A percentile compares a stretch with the other conserved stretches of the same genome.
Conservation (phyloP, 1,140 invertebrate genomes). For the Drosophila pandora region DNA sequence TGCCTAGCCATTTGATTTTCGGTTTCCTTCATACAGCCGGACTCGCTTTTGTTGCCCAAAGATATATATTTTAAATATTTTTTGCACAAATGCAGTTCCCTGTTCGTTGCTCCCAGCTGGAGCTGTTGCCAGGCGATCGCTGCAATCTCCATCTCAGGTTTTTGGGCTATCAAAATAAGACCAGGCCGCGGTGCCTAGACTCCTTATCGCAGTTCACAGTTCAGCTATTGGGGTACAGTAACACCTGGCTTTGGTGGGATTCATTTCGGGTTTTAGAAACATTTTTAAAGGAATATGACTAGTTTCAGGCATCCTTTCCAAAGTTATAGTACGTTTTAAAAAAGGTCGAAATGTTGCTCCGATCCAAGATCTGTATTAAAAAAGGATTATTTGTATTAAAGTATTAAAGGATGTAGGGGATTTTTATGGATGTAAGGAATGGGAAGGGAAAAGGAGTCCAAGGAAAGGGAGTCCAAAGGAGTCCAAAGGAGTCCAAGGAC, state of each 20-base stretch:
- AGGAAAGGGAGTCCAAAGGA: too few species aligned
- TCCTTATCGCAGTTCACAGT: slow-evolving; percentile 22
- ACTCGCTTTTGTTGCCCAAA: neutral
- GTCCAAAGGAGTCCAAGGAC: too few species aligned
- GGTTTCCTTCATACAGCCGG: neutral
- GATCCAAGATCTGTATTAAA: too few species aligned
- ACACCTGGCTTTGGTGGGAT: neutral
- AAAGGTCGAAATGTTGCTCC: too few species aligned
- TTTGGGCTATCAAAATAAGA: slow-evolving; percentile 29
- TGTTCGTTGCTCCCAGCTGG: slow-evolving; percentile 16
- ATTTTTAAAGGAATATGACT: too few species aligned
- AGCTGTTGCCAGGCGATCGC: slow-evolving; percentile 33
- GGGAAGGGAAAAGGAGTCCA: too few species aligned
- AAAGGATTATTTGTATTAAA: too few species aligned
- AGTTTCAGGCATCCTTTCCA: too few species aligned
- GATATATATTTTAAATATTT: slow-evolving; percentile 1
- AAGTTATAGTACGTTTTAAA: too few species aligned
- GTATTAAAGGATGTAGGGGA: too few species aligned
- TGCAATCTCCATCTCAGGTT: slow-evolving; percentile 18
- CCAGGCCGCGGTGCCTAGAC: slow-evolving; percentile 10
- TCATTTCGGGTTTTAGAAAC: neutral
- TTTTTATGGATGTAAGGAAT: too few species aligned
- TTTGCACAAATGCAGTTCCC: slow-evolving; percentile 8
- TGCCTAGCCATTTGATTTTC: slow-evolving; percentile 29
- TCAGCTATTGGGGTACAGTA: slow-evolving; percentile 11